Percentiles rank a stretch among this genome's conserved stretches.
Conservation (phyloP, 1,140 invertebrate species). For the Pseudomyrmex concolor region DNA sequence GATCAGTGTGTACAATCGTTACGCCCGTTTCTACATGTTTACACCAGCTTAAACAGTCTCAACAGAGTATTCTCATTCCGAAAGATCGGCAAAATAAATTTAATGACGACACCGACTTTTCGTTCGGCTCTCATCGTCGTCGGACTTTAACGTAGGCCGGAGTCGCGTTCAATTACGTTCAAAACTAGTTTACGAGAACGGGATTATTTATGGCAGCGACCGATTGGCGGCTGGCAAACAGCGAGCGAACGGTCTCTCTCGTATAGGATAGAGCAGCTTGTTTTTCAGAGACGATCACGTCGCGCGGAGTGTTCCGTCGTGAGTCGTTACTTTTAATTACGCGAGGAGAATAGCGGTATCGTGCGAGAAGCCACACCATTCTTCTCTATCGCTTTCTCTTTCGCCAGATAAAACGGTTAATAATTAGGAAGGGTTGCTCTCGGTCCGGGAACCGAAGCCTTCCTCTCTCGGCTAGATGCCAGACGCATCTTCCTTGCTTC, state of each 20-base stretch:
- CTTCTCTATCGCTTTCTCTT: constrained; percentile 36
- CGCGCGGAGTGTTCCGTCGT: constrained; percentile 4
- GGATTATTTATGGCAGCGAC: constrained; percentile 27
- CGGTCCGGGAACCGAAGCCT: background rate
- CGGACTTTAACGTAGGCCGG: constrained; percentile 36
- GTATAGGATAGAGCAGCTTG: background rate
- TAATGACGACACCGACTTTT: constrained; percentile 47
- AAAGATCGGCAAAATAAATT: constrained; percentile 62
- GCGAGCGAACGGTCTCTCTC: constrained; percentile 10
- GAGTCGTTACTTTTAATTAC: constrained; percentile 65
- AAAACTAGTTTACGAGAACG: constrained; percentile 74
- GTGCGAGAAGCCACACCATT: background rate
- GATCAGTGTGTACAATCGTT: constrained; percentile 26
- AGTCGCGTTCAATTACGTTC: constrained; percentile 80
- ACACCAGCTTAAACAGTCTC: background rate
- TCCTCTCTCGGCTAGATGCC: constrained; percentile 60
- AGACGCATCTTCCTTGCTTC: constrained; percentile 36
- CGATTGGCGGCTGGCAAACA: constrained; percentile 35
- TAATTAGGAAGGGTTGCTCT: constrained; percentile 65
- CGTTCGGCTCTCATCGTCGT: constrained; percentile 32
- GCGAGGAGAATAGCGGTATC: constrained; percentile 8
- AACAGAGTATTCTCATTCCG: background rate
- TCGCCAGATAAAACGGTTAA: constrained; percentile 69
- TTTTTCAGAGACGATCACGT: constrained; percentile 35
- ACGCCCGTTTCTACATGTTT: constrained; percentile 34